Percentiles rank a stretch among this genome's conserved stretches.
Conservation (phyloP, 2,888 invertebrate genomes). For the Drosophila falleni region DNA sequence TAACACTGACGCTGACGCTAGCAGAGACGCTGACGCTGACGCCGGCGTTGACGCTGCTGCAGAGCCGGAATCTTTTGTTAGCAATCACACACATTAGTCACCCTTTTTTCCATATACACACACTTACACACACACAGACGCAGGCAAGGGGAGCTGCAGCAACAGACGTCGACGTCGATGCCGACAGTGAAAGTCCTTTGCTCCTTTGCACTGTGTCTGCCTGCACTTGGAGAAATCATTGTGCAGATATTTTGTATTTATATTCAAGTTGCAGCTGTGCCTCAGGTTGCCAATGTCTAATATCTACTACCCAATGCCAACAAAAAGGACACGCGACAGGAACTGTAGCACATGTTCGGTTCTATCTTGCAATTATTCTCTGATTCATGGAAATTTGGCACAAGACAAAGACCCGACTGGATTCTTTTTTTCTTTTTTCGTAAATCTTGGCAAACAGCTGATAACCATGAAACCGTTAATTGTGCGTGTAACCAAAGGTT, state of each 20-base stretch:
- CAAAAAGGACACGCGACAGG: constrained; percentile 56
- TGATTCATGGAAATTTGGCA: constrained; percentile 51
- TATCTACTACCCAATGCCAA: constrained; percentile 9
- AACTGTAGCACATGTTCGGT: constrained; percentile 61
- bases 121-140: constrained; percentile 29
- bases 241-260: constrained; percentile 24
- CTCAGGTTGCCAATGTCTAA: constrained; percentile 44
- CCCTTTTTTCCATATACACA: constrained; percentile 80
- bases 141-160: constrained; percentile 50
- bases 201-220: constrained; percentile 77
- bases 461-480: constrained; percentile 68
- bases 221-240: constrained; percentile 76
- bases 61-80: constrained; percentile 83
- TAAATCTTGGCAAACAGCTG: constrained; percentile 65
- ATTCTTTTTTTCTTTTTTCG: constrained; percentile 6
- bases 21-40: constrained; percentile 10
- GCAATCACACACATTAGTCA: constrained; percentile 85
- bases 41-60: constrained; percentile 41
- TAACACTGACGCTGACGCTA: constrained; percentile 21
- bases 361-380: constrained; percentile 47
- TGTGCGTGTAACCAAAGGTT: constrained; percentile 64
- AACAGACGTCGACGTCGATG: constrained; percentile 46
- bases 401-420: constrained; percentile 34
- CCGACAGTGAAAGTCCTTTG: constrained; percentile 83
- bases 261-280: constrained; percentile 53